Evolutionary conservation across 1,140 invertebrate genomes (phyloP).

Genomic region (Eumaeus atala): DNA sequence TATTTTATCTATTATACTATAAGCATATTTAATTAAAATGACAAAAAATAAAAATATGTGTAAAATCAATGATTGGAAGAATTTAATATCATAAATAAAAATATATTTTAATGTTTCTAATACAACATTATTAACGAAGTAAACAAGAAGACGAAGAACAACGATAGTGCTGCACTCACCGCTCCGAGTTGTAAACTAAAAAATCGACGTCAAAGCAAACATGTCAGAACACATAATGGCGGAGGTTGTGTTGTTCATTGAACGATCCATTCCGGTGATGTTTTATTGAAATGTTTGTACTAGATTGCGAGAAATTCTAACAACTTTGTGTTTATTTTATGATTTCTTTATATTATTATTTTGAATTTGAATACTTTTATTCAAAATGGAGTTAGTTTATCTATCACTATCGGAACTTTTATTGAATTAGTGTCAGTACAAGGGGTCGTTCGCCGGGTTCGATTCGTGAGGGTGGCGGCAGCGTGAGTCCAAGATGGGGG

Average conservation of each 20-base stretch:
- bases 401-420: constrained; percentile 40
- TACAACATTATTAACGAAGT: too few relatives aligned
- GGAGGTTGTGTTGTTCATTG: constrained; percentile 57
- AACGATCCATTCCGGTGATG: constrained; percentile 41
- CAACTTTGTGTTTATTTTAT: constrained; percentile 16
- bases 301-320: constrained; percentile 9
- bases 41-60: too few relatives aligned
- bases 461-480: constrained; percentile 29
- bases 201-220: constrained; percentile 64
- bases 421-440: constrained; percentile 51
- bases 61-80: too few relatives aligned
- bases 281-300: constrained; percentile 34
- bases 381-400: constrained; percentile 42
- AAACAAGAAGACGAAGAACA: not conserved
- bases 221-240: constrained; percentile 64
- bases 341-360: constrained; percentile 16
- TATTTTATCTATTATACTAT: too few relatives aligned
- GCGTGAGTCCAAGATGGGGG: constrained; percentile 79
- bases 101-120: too few relatives aligned
- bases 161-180: constrained; percentile 36
- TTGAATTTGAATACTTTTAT: constrained; percentile 21
- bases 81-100: too few relatives aligned
- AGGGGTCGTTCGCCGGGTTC: constrained; percentile 27
- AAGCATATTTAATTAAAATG: too few relatives aligned
- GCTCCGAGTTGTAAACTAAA: constrained; percentile 34